These are phyloP conservation scores for Phataginus tricuspis DNA, from an alignment of 2,797 vertebrate species.

Conservation along the genomic window DNA sequence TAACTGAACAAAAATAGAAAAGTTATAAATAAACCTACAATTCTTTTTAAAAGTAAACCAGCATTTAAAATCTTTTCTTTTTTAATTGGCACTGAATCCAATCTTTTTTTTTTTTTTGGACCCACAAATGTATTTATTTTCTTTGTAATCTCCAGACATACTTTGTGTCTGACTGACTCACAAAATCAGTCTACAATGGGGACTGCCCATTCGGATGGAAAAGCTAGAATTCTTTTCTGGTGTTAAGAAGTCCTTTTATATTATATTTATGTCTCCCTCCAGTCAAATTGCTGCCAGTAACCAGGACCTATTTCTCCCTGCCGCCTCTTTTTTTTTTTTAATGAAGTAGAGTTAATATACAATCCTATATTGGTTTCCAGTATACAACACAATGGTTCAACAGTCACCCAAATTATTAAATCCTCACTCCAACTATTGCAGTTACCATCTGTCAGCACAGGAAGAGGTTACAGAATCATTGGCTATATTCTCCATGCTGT, in stretches of 20 bases:
- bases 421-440: too few relatives aligned
- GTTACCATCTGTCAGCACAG: too few relatives aligned
- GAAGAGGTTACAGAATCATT: too few relatives aligned
- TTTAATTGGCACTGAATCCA: neutral
- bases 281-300: slow-evolving; percentile 57
- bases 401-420: too few relatives aligned
- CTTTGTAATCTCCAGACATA: slow-evolving; percentile 41
- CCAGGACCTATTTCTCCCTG: slow-evolving; percentile 37
- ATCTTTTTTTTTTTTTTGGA: neutral
- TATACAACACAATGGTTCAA: too few relatives aligned
- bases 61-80: neutral
- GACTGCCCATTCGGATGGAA: neutral
- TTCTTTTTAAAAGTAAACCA: neutral
- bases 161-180: slow-evolving; percentile 19
- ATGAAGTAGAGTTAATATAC: too few relatives aligned
- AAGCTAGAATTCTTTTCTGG: slow-evolving; percentile 56
- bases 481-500: too few relatives aligned
- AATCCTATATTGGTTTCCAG: too few relatives aligned
- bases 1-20: slow-evolving; percentile 25
- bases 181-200: slow-evolving; percentile 51
- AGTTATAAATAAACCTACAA: neutral
- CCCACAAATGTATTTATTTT: slow-evolving; percentile 53
- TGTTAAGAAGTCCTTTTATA: slow-evolving; percentile 57
- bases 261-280: slow-evolving; percentile 49
- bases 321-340: too few relatives aligned